Base-by-base conservation (phyloP, 2,797 vertebrate genomes). In the Sebastes baramenuke region DNA sequence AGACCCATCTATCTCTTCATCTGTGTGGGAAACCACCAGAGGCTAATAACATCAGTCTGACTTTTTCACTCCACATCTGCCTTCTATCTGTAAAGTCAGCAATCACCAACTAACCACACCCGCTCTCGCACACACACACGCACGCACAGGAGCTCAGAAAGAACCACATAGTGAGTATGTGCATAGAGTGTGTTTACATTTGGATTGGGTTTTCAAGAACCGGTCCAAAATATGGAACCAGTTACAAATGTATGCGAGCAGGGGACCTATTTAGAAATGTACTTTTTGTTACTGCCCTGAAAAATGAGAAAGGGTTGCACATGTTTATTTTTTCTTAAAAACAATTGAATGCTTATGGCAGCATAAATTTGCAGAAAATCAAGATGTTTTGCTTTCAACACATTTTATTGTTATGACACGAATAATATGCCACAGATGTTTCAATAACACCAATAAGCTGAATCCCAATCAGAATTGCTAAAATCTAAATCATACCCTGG, bases 71-170 rank as follows among this genome's bases (percentile, higher is more conserved):
- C 72, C 64, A 87, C 85, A 86, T 88, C 86, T 83, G 80, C 80
- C 66, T 86, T 77, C 72, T 70, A 72, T 90, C 67, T 79, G 65
- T 83, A 75, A 59, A 80, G 80, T 82, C 85, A 85, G 64, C 81
- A 77, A 58, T 78, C 69, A 67, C 79, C 55, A 75, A 80, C 73
- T 32, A 82, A 83, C 82, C 62, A 59, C 66, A 72, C 24, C 46
- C 13, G 3, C 55, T 78, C 59, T 60, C 2, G 1, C n/a, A 25
- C n/a, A 42, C 36, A 13, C 24, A 24, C 24, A 16, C 34, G 10
- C 66, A 67, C 74, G 27, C 32, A 60, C 32, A 60, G 18, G 54
- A 64, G 67, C 34, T 38, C 16, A 73, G 58, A 67, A 29, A 27
- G 7, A 30, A 52, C 72, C 54, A 38, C 64, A 34, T 29, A 14